Evolutionary conservation across 2,888 invertebrate genomes (phyloP).

Genomic region (Crocallis elinguaria): DNA sequence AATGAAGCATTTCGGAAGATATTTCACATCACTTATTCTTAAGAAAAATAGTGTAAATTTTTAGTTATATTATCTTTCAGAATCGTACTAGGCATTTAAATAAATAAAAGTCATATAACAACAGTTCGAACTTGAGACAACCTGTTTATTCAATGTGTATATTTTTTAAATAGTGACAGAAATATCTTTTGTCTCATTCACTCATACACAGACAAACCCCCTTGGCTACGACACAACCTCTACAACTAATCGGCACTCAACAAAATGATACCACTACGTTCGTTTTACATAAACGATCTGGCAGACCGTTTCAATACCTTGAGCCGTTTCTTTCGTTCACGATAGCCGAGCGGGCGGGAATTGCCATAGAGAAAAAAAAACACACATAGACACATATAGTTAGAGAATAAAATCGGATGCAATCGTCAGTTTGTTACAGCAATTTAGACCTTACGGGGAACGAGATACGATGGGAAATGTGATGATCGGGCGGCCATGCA

Average conservation of each 20-base stretch:
- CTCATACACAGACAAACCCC: slow-evolving; percentile 78
- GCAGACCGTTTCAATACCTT: slow-evolving; percentile 70
- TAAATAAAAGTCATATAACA: too few relatives aligned
- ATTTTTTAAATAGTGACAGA: slow-evolving; percentile 46
- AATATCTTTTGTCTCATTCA: slow-evolving; percentile 66
- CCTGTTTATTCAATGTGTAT: too few relatives aligned
- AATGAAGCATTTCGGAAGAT: slow-evolving; percentile 58
- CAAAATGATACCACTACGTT: slow-evolving; percentile 73
- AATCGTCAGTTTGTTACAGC: slow-evolving; percentile 66
- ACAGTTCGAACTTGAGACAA: too few relatives aligned
- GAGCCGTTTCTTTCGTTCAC: slow-evolving; percentile 85
- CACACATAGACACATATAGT: slow-evolving; percentile 87
- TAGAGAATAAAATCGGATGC: slow-evolving; percentile 84
- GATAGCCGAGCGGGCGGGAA: slow-evolving; percentile 86
- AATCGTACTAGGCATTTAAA: too few relatives aligned
- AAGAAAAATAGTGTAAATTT: background rate
- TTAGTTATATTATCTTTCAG: too few relatives aligned
- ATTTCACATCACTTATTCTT: slow-evolving; percentile 48
- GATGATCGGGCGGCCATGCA: slow-evolving; percentile 65
- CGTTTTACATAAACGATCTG: slow-evolving; percentile 46
- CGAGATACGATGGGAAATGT: slow-evolving; percentile 59
- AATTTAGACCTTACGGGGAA: slow-evolving; percentile 53
- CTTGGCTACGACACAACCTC: slow-evolving; percentile 84
- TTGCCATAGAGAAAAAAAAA: slow-evolving; percentile 90
- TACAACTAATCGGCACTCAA: slow-evolving; percentile 76